Evolutionary conservation across 64 coral and sea anemone species (phyloP).

Genomic region (Catalaphyllia jardinei): DNA sequence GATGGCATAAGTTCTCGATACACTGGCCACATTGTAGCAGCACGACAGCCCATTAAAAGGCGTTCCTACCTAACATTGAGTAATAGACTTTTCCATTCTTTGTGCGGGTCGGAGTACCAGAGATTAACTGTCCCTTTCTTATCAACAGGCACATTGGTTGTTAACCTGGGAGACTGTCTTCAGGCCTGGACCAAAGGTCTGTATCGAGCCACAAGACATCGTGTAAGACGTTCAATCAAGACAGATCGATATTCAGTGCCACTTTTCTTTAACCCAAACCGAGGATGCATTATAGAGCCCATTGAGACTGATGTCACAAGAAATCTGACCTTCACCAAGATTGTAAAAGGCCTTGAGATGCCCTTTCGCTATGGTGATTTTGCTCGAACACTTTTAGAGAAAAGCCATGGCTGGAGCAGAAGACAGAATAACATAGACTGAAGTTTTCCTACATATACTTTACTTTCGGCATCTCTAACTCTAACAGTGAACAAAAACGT

Average conservation of each 20-base stretch:
- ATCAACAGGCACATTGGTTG: slow-evolving; percentile 64
- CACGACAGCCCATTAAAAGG: too few species aligned
- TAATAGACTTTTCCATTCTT: not conserved
- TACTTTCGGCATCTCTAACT: too few species aligned
- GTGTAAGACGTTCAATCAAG: slow-evolving; percentile 56
- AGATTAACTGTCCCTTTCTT: not conserved
- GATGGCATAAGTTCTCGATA: too few species aligned
- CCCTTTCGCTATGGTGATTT: not conserved
- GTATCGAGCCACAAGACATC: slow-evolving; percentile 73
- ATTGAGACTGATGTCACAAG: slow-evolving; percentile 50
- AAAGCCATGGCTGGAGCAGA: not conserved
- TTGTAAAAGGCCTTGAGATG: slow-evolving; percentile 5
- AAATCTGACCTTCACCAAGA: not conserved
- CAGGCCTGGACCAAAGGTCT: slow-evolving; percentile 72
- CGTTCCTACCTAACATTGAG: not conserved
- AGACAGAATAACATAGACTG: too few species aligned
- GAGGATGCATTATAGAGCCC: slow-evolving; percentile 48
- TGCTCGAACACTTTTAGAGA: not conserved
- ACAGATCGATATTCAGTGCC: slow-evolving; percentile 69
- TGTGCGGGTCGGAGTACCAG: too few species aligned
- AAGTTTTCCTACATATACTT: too few species aligned
- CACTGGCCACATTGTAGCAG: too few species aligned
- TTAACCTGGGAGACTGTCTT: slow-evolving; percentile 74
- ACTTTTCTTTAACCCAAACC: slow-evolving; percentile 73
- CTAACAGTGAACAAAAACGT: too few species aligned